Base-by-base conservation (phyloP, 2,113 vertebrate genomes). In the Phylloscopus trochilus region DNA sequence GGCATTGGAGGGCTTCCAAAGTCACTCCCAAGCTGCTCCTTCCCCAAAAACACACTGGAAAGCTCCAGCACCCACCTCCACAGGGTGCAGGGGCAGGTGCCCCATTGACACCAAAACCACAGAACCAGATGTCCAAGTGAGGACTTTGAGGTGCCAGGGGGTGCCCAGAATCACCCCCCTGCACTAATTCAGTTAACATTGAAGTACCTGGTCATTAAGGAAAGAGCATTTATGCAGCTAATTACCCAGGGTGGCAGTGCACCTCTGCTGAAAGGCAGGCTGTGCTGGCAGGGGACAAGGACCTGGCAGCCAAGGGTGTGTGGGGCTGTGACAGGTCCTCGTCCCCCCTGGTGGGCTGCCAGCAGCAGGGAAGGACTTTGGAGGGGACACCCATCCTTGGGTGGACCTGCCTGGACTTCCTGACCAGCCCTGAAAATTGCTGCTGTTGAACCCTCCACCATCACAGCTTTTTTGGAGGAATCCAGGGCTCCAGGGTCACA, bases 111-210 rank as follows among this genome's bases (percentile, higher is more conserved):
- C 47, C n/a, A 69, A 26, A 79, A 41, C 0, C 31, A 37, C 49
- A 66, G 27, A 43, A 46, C 4, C 47, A 39, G 7, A 19, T 0
- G 3, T 24, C 27, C 55, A 60, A 55, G 39, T 0, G 1, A 27
- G 18, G n/a, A 30, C 30, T 47, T 8, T 0, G 2, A 18, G 55
- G 33, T 19, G 30, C 47, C 0, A 11, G 7, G 26, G 6, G 7
- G 30, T 44, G 46, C 74, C 17, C 26, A 80, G 60, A 53, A 60
- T n/a, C 46, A 11, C 31, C 43, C 90, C 59, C 11, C 53, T 41
- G 22, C 0, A 0, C 31, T 37, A 70, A 80, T 11, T 58, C 76
- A 27, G 58, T 41, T 13, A 69, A 26, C 21, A 39, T 0, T 15
- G 11, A 43, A 86, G 59, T 35, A 77, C 69, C 55, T 3, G 23